Evolutionary conservation across 2,888 invertebrate genomes (phyloP), one percentile per base, ranked within the genome.

Genomic region (Unio delphinus): DNA sequence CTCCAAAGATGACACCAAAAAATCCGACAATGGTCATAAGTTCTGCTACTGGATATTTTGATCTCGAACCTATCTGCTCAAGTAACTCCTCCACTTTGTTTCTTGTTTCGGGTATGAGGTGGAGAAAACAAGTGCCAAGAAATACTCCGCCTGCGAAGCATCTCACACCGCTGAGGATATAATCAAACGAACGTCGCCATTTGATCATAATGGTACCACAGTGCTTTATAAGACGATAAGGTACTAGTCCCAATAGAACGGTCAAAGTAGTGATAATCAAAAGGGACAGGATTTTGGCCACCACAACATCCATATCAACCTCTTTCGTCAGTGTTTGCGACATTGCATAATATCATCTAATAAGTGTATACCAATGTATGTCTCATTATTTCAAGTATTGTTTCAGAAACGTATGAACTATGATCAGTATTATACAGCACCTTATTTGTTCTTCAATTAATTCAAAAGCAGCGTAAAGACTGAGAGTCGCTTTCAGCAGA

Each of bases 1-100:
- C 86, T 59, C 82, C 82, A 72, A 86, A 85, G 26, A 84, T 80
- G n/a, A 86, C 82, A 11, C 81, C 83, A 67, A 85, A 86, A 68
- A 86, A 86, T 18, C 85, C 85, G 4, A 81, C 84, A 68, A 86
- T 83, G n/a, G 83, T 83, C n/a, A 86, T 72, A 5, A 86, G 68
- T 67, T 86, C 86, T 3, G 85, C 84, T 3, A 86, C 83, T 0
- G 85, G 83, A 68, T 85, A 86, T 60, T 79, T 79, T 11, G 86
- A 84, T 67, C 75, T 74, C 8, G 86, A 86, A 17, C 83, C 81
- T 61, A 85, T 70, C 65, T 85, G 83, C 30, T 76, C 65, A 72
- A 86, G 76, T 17, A 86, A 80, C 18, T 80, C 79, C 28, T 80
- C 79, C 17, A 86, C 82, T 67, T 86, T 85, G 23, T 76, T 78